Percentiles rank a stretch among this genome's conserved stretches.
Evolutionary conservation across 1,140 invertebrate species (phyloP).

Genomic region (Periplaneta americana): DNA sequence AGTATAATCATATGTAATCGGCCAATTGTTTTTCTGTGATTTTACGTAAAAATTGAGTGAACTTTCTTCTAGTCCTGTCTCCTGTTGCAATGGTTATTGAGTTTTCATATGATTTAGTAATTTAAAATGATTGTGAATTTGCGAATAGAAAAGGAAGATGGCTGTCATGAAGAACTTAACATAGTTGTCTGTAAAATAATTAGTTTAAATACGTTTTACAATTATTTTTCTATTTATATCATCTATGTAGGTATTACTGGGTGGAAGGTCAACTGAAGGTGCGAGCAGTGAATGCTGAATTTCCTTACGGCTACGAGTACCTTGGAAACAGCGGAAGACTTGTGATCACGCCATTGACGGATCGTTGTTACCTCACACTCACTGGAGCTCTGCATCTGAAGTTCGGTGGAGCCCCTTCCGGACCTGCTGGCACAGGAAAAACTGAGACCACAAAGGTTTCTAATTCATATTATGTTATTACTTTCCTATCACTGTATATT

Average conservation of each 20-base stretch:
- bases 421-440: conserved; percentile 70
- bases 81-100: too few relatives aligned
- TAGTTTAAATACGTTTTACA: too few relatives aligned
- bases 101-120: too few relatives aligned
- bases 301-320: conserved; percentile 62
- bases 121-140: too few relatives aligned
- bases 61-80: too few relatives aligned
- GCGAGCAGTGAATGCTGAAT: conserved; percentile 54
- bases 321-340: conserved; percentile 60
- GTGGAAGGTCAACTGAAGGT: conserved; percentile 42
- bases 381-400: conserved; percentile 63
- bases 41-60: too few relatives aligned
- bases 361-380: conserved; percentile 62
- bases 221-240: too few relatives aligned
- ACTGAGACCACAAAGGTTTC: conserved; percentile 61
- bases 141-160: too few relatives aligned
- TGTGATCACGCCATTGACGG: conserved; percentile 77
- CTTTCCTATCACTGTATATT: neutral
- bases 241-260: conserved; percentile 22
- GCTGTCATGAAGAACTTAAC: too few relatives aligned
- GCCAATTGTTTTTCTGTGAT: too few relatives aligned
- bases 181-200: too few relatives aligned
- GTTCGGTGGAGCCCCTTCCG: conserved; percentile 65
- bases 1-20: too few relatives aligned
- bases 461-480: neutral